phyloP scores from a whole-genome alignment of 2,888 invertebrate genomes.

The Molanna angustata region DNA sequence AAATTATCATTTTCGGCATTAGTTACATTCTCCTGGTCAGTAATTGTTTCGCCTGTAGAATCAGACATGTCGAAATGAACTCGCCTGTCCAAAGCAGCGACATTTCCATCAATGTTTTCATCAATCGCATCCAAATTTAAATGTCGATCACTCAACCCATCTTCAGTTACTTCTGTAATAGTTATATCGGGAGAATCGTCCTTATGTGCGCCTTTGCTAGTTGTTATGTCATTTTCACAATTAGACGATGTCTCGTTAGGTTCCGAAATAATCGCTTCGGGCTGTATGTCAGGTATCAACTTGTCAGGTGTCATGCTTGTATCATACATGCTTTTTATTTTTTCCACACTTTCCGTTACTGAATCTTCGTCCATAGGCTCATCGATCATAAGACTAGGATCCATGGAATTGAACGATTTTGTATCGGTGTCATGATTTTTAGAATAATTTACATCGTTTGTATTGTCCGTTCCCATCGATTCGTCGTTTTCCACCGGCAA shows the following conservation, averaged over 20 bases:
- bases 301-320: constrained; percentile 35
- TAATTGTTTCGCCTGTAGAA: constrained; percentile 12
- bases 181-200: constrained; percentile 49
- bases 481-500: constrained; percentile 39
- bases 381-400: constrained; percentile 50
- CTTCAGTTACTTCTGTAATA: constrained; percentile 51
- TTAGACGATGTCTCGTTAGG: constrained; percentile 41
- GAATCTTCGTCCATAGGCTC: constrained; percentile 37
- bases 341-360: constrained; percentile 20
- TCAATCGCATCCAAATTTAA: constrained; percentile 10
- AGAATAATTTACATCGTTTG: too few species aligned
- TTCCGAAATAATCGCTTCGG: constrained; percentile 45
- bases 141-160: constrained; percentile 39
- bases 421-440: constrained; percentile 35
- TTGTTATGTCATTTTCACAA: constrained; percentile 15
- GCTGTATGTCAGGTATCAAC: constrained; percentile 38
- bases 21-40: constrained; percentile 12
- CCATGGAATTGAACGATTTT: constrained; percentile 50
- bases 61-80: constrained; percentile 28
- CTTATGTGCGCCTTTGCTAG: constrained; percentile 11
- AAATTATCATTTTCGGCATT: constrained; percentile 21
- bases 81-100: constrained; percentile 23
- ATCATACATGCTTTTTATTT: constrained; percentile 28
- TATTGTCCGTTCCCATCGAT: constrained; percentile 40
- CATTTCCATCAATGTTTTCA: constrained; percentile 5